Evolutionary conservation across 2,888 invertebrate species (phyloP), one percentile per base, ranked within the genome.

Genomic region (Physocephala rufipes): DNA sequence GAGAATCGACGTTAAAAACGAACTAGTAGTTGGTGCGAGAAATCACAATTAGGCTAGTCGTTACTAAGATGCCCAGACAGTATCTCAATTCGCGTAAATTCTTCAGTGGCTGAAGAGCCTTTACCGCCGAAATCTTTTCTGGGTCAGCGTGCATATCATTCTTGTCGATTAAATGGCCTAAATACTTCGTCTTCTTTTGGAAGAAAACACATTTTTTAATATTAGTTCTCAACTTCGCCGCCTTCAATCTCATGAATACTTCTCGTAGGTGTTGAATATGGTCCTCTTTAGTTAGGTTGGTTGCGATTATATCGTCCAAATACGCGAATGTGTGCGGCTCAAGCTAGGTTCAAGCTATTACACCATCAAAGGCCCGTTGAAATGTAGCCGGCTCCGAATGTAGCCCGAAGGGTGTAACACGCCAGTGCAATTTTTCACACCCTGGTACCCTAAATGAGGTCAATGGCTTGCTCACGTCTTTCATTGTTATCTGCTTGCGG

Each of bases 361-460:
- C 65, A 4, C 43, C 30, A 26, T 64, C 70, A 16, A 72, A 43
- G 2, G 68, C 65, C 15, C 72, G 26, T 36, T 72, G 72, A 55
- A 72, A 72, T 1, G 68, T 64, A 15, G 64, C 68, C 1, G 72
- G 72, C 3, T 64, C 72, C 3, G 72, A 72, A 16, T 72, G 68
- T 12, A 72, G 43, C 2, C 69, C 72, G 30, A 72, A 72, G 0
- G 65, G 69, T 62, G 70, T 72, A 0, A 70, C 67, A 15, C n/a
- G 16, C 71, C 70, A 73, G 36, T 68, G 59, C 16, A 28, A 68
- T 68, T 26, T n/a, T n/a, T n/a, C n/a, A n/a, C 68, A 26, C 4
- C 68, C 64, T 4, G 73, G 30, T 2, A 73, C 73, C 3, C 64
- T 62, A 47, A 73, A 71, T 0, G n/a, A n/a, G n/a, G n/a, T n/a